Evolutionary conservation across 2,113 vertebrate genomes (phyloP).

Genomic region (Peromyscus maniculatus): DNA sequence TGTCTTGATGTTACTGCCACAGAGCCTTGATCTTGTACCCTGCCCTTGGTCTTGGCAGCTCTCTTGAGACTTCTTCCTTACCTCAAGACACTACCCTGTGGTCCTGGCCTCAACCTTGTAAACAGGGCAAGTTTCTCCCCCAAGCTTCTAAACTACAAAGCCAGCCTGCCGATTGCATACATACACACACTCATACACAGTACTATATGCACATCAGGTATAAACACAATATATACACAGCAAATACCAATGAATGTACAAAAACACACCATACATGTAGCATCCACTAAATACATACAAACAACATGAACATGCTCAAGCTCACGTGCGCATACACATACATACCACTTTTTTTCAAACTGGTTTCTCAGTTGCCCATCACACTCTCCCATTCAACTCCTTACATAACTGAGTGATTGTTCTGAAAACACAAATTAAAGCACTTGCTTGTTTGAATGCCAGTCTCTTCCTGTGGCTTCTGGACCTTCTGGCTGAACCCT

Average conservation of each 20-base stretch:
- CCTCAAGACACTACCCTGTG: background rate
- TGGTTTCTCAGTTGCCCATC: background rate
- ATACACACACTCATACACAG: too few species aligned
- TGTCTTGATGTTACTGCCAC: background rate
- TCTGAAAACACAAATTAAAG: background rate
- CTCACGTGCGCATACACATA: too few species aligned
- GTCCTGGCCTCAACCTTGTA: background rate
- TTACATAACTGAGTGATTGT: background rate
- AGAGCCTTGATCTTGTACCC: background rate
- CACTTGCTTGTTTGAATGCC: background rate
- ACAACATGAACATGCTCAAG: background rate
- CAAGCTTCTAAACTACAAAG: background rate
- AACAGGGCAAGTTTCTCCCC: background rate
- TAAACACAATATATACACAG: background rate
- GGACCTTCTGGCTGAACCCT: background rate
- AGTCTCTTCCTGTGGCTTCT: background rate
- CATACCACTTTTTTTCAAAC: background rate
- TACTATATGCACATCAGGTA: background rate
- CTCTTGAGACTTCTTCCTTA: background rate
- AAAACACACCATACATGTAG: background rate
- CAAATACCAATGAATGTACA: too few species aligned
- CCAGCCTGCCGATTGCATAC: background rate
- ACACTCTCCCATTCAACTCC: background rate
- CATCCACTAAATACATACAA: background rate
- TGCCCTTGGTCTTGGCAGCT: constrained; percentile 19